Base-by-base conservation (phyloP, 2,888 invertebrate genomes). In the Merodon equestris region DNA sequence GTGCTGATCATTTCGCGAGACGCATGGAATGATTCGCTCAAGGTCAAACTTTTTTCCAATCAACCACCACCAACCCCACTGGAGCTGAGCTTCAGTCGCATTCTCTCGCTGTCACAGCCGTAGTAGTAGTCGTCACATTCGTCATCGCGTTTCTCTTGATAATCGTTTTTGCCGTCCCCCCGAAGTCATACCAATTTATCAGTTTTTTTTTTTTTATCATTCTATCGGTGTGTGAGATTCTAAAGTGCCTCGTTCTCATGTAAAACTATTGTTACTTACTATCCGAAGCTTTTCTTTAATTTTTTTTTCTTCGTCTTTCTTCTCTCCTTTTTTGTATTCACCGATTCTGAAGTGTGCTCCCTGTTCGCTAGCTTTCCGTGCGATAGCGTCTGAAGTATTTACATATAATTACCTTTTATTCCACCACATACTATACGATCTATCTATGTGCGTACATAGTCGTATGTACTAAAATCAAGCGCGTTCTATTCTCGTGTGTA, bases 21-120 rank as follows among this genome's bases (percentile, higher is more conserved):
- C 85, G 84, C 85, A 86, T 84, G 85, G 85, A 84, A 83, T 85
- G 84, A 82, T 82, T 84, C 81, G 81, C 85, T 86, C 88, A 88
- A 89, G 88, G 88, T 88, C 88, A 86, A 86, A 86, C 85, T 86
- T 86, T 86, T 83, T 82, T 83, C 64, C 66, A 71, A 40, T 19
- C 57, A 51, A 67, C 47, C 56, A 42, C 54, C 67, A 70, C 79
- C 71, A 71, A 61, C 81, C 83, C 82, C 84, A 79, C 74, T 44
- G 27, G 27, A 27, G 27, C 27, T 27, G 2, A 27, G 27, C 27
- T 27, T 7, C 7, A 27, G 27, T 27, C 27, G 27, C 27, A 27
- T 4, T 27, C 27, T 27, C 7, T 27, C 7, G 27, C 27, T 27
- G 7, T 27, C 27, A 27, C n/a, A n/a, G n/a, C 38, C 45, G 56